Evolutionary conservation across 2,113 vertebrate species (phyloP), one percentile per base, ranked within the genome.

Genomic region (Caloenas nicobarica): DNA sequence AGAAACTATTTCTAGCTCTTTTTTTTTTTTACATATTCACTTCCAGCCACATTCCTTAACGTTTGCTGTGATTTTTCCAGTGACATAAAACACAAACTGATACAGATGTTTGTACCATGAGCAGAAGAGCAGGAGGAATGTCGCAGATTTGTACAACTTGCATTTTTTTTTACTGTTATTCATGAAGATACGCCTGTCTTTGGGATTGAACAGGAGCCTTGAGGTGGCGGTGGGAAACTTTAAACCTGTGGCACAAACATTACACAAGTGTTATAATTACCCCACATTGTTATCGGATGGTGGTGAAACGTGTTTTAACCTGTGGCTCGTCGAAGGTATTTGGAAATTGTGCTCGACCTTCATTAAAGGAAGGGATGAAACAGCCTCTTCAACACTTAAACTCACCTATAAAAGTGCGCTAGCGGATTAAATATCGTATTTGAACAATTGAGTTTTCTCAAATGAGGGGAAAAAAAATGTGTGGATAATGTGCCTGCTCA

Each of bases 261-360:
- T 81, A 16, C 40, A 18, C 10, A n/a, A 34, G 28, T 11, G 29
- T 16, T 82, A 71, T 28, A 69, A 93, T 82, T 83, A 8, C 71
- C 36, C 54, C 0, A 0, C 17, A 4, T 23, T 72, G 82, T 70
- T 91, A 13, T 7, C 25, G 17, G 58, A 3, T 69, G 74, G 28
- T 54, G 81, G 14, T 81, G n/a, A 33, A 71, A 29, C 69, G 0
- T 66, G 91, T 91, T 86, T 48, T 36, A 72, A 74, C 80, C 0
- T 68, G 88, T 58, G 77, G 38, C 60, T 78, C 74, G 46, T 83
- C 5, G 4, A 84, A 95, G 64, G 69, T 81, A n/a, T 92, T 94
- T 94, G 92, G 86, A 71, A 95, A 79, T 11, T 24, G 38, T 60
- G 53, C 48, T 92, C 28, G 17, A 78, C 69, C 51, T 81, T 92